phyloP scores from a whole-genome alignment of 1,140 invertebrate species.

The Orchestia grillus region DNA sequence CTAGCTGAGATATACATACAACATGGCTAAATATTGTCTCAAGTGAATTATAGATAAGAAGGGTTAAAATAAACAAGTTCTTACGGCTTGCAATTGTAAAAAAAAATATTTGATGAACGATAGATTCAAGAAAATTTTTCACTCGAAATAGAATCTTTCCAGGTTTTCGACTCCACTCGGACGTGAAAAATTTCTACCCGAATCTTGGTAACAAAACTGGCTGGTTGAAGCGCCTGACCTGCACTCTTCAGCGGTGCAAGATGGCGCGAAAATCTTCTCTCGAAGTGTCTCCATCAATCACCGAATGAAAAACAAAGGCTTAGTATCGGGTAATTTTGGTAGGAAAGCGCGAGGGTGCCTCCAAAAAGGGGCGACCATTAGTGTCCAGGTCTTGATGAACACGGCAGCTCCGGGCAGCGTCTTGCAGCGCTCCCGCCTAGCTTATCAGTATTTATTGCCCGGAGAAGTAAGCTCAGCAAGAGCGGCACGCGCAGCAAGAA shows the following conservation, averaged over 20 bases:
- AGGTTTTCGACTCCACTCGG: not conserved
- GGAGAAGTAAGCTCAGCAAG: constrained; percentile 17
- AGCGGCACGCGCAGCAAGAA: not conserved
- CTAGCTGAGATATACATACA: no score
- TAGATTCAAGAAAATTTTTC: not conserved
- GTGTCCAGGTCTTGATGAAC: constrained; percentile 39
- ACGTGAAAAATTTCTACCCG: not conserved
- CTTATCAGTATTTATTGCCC: constrained; percentile 44
- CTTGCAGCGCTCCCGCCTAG: not conserved
- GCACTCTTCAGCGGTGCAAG: not conserved
- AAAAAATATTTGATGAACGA: not conserved
- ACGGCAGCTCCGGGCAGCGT: not conserved
- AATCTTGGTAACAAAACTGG: not conserved
- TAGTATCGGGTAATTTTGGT: constrained; percentile 36
- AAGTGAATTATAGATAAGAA: not conserved
- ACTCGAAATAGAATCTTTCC: not conserved
- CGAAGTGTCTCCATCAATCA: constrained; percentile 37
- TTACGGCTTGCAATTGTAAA: not conserved
- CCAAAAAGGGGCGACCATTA: constrained; percentile 5
- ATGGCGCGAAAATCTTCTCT: not conserved
- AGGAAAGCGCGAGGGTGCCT: not conserved
- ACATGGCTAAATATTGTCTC: no score
- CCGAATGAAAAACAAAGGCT: constrained; percentile 32
- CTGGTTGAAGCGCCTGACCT: not conserved
- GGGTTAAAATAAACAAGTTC: not conserved